A percentile compares a stretch with the other conserved stretches of the same genome.
phyloP scores from a whole-genome alignment of 2,888 invertebrate genomes.

The Xylocampa areola region DNA sequence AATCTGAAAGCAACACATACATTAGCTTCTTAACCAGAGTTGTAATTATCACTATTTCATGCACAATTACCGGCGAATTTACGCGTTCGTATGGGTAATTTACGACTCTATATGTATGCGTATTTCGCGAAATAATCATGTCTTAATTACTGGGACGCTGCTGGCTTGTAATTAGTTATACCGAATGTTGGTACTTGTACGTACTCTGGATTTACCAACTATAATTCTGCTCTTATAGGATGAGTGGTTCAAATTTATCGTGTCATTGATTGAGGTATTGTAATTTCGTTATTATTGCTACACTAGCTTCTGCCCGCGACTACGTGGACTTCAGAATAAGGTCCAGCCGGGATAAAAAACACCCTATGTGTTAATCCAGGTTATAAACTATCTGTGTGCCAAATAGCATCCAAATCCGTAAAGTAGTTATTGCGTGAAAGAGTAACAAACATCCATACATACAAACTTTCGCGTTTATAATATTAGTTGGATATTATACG shows the following conservation, averaged over 20 bases:
- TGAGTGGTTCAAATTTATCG: slow-evolving; percentile 8
- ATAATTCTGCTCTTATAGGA: slow-evolving; percentile 1
- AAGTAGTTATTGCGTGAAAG: no score
- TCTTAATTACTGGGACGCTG: slow-evolving; percentile 14
- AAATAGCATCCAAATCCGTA: no score
- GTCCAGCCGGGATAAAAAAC: no score
- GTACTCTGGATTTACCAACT: slow-evolving; percentile 9
- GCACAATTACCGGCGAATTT: slow-evolving; percentile 13
- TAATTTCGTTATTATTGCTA: slow-evolving; percentile 1
- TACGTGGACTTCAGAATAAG: no score
- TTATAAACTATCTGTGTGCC: no score
- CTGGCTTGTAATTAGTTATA: slow-evolving; percentile 9
- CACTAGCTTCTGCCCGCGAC: background rate
- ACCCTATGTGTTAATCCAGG: no score
- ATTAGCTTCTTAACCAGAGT: background rate
- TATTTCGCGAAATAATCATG: slow-evolving; percentile 12
- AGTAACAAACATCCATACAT: no score
- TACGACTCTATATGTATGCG: background rate
- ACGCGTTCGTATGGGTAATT: slow-evolving; percentile 2
- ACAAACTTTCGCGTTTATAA: no score
- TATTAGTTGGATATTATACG: no score
- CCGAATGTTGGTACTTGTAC: background rate
- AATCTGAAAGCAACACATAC: no score
- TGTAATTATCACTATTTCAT: slow-evolving; percentile 5
- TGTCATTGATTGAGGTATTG: slow-evolving; percentile 13